A percentile compares a stretch with the other conserved stretches of the same genome.
Conservation (phyloP, 30 jellyfish, hydroid and myxozoan genomes). For the Turritopsis rubra region DNA sequence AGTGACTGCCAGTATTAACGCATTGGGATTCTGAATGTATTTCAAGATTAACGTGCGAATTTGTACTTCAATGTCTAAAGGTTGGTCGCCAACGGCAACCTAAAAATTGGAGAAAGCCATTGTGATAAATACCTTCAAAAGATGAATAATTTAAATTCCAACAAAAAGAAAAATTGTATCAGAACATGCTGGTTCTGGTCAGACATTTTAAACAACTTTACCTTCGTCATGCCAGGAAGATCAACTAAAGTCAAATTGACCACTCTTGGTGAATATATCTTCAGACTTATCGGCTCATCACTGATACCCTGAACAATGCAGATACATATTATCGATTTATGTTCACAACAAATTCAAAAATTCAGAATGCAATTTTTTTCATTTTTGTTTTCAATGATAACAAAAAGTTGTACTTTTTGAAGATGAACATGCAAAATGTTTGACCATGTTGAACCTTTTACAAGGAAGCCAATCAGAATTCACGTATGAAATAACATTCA, state of each 20-base stretch:
- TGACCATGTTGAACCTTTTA: not conserved
- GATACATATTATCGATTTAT: too few species aligned
- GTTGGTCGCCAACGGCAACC: slow-evolving; percentile 96
- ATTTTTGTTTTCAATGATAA: too few species aligned
- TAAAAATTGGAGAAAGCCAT: not conserved
- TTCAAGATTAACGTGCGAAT: slow-evolving; percentile 57
- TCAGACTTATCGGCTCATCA: slow-evolving; percentile 62
- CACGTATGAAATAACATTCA: too few species aligned
- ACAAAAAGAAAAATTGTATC: too few species aligned
- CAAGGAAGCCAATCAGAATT: not conserved
- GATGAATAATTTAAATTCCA: too few species aligned
- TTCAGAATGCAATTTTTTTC: too few species aligned
- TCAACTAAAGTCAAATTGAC: slow-evolving; percentile 90
- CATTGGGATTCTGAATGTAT: slow-evolving; percentile 64
- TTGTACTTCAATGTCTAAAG: slow-evolving; percentile 80
- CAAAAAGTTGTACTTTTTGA: too few species aligned
- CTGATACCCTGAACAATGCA: slow-evolving; percentile 58
- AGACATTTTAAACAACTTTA: not conserved
- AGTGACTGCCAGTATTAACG: slow-evolving; percentile 76
- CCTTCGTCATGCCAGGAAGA: slow-evolving; percentile 96
- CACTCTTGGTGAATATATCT: slow-evolving; percentile 84
- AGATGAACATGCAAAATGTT: too few species aligned
- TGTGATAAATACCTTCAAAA: too few species aligned
- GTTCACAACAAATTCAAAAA: too few species aligned
- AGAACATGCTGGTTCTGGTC: not conserved